Percentiles rank a stretch among this genome's conserved stretches.
These are phyloP conservation scores for Pluvialis apricaria DNA, from an alignment of 2,113 vertebrate species.

Conservation along the genomic window DNA sequence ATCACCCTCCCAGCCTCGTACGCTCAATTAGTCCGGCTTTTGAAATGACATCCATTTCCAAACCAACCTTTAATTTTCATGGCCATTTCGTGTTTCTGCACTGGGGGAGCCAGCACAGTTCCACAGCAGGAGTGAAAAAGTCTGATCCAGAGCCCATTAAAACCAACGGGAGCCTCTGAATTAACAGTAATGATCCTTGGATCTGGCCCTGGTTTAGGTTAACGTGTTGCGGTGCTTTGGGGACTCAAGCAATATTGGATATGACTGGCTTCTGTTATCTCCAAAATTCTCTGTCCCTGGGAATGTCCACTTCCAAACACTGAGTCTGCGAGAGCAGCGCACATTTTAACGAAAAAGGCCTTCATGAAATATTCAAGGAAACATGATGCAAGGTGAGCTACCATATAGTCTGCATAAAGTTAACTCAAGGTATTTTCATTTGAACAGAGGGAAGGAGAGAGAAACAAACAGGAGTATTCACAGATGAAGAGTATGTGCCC, in stretches of 20 bases:
- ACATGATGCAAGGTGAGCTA: slow-evolving; percentile 36
- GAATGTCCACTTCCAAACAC: neutral
- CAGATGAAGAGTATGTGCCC: neutral
- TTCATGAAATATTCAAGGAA: slow-evolving; percentile 68
- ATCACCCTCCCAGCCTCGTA: neutral
- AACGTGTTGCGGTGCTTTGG: neutral
- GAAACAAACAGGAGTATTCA: neutral
- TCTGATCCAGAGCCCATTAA: slow-evolving; percentile 40
- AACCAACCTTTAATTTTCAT: slow-evolving; percentile 52
- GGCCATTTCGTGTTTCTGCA: neutral
- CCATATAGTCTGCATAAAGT: slow-evolving; percentile 13
- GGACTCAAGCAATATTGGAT: neutral
- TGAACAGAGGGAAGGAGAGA: neutral
- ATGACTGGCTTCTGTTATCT: neutral
- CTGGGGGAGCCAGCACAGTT: neutral
- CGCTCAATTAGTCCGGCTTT: slow-evolving; percentile 11
- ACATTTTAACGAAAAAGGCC: neutral
- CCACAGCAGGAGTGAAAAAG: slow-evolving; percentile 21
- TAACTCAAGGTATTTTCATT: slow-evolving; percentile 58
- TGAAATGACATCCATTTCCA: slow-evolving; percentile 54
- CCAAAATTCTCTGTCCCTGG: neutral
- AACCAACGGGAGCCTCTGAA: slow-evolving; percentile 30
- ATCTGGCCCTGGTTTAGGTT: slow-evolving; percentile 3
- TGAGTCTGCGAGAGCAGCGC: neutral
- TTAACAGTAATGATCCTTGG: slow-evolving; percentile 30